Conservation (phyloP, 2,888 invertebrate genomes). For the Nowickia ferox region DNA sequence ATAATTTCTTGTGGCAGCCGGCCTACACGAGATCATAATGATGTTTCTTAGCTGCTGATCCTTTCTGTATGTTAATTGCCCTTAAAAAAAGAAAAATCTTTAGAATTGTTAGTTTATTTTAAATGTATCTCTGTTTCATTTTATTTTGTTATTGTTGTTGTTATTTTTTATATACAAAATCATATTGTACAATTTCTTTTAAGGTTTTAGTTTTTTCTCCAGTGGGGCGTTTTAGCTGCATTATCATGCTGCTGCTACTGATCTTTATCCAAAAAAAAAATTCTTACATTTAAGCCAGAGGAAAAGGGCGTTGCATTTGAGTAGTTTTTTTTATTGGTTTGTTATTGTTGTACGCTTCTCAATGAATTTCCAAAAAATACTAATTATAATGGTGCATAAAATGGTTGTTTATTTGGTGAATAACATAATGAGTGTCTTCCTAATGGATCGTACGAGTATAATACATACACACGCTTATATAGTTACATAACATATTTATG, state of each 20-base stretch:
- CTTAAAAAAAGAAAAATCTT: conserved; percentile 46
- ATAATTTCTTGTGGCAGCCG: conserved; percentile 23
- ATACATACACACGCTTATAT: no score
- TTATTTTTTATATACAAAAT: conserved; percentile 18
- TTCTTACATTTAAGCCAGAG: conserved; percentile 23
- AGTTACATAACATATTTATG: no score
- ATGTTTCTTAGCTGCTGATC: conserved; percentile 73
- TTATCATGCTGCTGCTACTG: conserved; percentile 66
- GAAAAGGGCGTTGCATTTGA: conserved; percentile 66
- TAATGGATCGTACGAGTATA: neutral
- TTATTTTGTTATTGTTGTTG: conserved; percentile 22
- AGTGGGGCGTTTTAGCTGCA: conserved; percentile 66
- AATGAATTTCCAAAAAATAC: neutral
- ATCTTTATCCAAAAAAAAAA: conserved; percentile 53
- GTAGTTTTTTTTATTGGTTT: conserved; percentile 10
- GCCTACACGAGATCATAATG: conserved; percentile 15
- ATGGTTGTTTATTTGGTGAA: conserved; percentile 33
- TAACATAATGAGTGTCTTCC: neutral
- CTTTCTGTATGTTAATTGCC: conserved; percentile 81
- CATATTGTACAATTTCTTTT: neutral
- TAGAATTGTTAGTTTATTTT: conserved; percentile 38
- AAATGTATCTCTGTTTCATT: conserved; percentile 65
- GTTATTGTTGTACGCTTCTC: neutral
- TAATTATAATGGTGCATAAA: neutral
- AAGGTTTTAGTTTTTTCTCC: conserved; percentile 13